A percentile compares a stretch with the other conserved stretches of the same genome.
These are phyloP conservation scores for Bambusicola thoracicus DNA, from an alignment of 2,113 vertebrate species.

Conservation along the genomic window DNA sequence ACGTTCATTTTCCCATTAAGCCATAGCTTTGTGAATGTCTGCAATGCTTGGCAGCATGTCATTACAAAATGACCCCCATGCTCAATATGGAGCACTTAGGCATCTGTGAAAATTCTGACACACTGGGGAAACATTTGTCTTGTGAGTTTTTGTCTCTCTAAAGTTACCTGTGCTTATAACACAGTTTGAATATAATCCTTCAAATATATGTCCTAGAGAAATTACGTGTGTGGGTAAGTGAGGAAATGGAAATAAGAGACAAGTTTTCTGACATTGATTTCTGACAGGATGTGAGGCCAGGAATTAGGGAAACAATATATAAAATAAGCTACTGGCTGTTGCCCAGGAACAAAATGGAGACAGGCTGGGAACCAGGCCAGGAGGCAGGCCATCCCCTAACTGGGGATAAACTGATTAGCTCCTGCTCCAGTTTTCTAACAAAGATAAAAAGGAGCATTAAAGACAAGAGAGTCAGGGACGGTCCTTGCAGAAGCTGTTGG, in stretches of 20 bases:
- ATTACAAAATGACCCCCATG: not conserved
- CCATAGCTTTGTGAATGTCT: fast-evolving
- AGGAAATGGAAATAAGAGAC: not conserved
- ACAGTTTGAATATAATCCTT: not conserved
- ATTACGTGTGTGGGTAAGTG: not conserved
- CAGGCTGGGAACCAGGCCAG: conserved; percentile 49
- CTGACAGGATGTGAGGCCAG: not conserved
- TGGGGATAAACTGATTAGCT: conserved; percentile 48
- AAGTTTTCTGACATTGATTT: conserved; percentile 9
- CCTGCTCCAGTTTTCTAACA: conserved; percentile 45
- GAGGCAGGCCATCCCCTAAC: not conserved
- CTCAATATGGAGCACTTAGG: not conserved
- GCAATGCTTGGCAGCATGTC: not conserved
- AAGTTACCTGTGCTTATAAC: not conserved
- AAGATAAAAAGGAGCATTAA: conserved; percentile 31
- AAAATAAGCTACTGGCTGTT: conserved; percentile 49
- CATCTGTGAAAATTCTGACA: not conserved
- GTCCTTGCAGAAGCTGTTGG: not conserved
- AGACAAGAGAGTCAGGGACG: not conserved
- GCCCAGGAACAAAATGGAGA: conserved; percentile 68
- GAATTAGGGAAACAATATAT: conserved; percentile 59
- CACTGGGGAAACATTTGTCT: not conserved
- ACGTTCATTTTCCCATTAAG: not conserved
- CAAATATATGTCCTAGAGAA: not conserved
- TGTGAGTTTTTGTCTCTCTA: not conserved